Conservation (phyloP, 2,113 vertebrate species). For the Hemiscyllium ocellatum region DNA sequence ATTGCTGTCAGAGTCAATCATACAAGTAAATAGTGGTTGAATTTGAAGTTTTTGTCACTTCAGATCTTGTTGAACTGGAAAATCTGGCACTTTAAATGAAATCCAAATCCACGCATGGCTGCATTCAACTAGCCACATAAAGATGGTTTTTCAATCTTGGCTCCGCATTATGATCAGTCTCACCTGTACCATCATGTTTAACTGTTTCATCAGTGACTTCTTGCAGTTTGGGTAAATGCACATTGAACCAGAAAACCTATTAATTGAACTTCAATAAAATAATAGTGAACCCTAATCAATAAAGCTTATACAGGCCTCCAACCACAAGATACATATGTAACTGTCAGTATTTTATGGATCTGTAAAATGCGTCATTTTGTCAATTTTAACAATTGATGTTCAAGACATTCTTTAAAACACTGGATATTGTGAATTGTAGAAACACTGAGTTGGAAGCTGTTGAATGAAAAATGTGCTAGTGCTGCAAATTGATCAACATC, state of each 20-base stretch:
- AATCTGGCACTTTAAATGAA: slow-evolving; percentile 9
- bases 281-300: background rate
- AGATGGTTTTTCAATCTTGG: background rate
- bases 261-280: background rate
- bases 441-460: background rate
- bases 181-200: background rate
- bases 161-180: too few species aligned
- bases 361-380: background rate
- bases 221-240: background rate
- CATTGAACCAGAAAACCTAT: background rate
- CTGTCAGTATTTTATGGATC: background rate
- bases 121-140: background rate
- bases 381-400: background rate
- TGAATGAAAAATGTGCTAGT: background rate
- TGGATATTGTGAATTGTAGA: background rate
- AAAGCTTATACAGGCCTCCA: background rate
- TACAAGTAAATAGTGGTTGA: background rate
- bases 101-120: background rate
- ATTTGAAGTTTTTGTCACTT: background rate
- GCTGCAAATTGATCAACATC: background rate
- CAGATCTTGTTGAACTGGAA: background rate
- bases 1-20: slow-evolving; percentile 1
- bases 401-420: background rate
- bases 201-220: background rate
- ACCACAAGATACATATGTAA: background rate